phyloP scores from a whole-genome alignment of 1,140 invertebrate genomes.

The Sitobion miscanthi region DNA sequence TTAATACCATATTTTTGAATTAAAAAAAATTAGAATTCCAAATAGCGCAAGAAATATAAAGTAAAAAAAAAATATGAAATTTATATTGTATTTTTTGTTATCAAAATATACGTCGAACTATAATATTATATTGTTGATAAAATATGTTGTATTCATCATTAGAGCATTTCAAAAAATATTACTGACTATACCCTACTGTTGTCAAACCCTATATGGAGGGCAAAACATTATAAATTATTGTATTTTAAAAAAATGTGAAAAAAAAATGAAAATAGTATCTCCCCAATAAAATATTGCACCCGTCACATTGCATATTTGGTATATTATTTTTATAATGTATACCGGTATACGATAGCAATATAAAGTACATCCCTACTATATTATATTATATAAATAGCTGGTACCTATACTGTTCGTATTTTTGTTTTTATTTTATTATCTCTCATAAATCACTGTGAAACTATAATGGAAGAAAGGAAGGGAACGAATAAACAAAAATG shows the following conservation, averaged over 20 bases:
- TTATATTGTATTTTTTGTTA: neutral
- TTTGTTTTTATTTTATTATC: constrained; percentile 5
- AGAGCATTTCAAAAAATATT: neutral
- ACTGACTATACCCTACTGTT: neutral
- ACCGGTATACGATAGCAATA: neutral
- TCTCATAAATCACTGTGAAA: neutral
- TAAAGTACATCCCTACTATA: neutral
- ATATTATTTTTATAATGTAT: neutral
- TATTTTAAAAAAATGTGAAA: neutral
- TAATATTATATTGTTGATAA: neutral
- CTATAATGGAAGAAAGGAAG: neutral
- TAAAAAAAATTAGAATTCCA: neutral
- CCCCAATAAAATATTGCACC: neutral
- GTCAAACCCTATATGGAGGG: neutral
- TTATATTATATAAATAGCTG: constrained; percentile 7
- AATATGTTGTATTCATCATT: neutral
- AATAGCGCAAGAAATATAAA: neutral
- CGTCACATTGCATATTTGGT: neutral
- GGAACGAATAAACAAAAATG: neutral
- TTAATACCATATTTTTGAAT: neutral
- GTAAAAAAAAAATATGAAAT: neutral
- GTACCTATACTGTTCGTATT: neutral
- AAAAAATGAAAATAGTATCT: neutral
- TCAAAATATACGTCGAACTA: neutral
- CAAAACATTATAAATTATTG: neutral